Conservation (phyloP, 1,140 invertebrate species). For the Lordiphosa collinella region DNA sequence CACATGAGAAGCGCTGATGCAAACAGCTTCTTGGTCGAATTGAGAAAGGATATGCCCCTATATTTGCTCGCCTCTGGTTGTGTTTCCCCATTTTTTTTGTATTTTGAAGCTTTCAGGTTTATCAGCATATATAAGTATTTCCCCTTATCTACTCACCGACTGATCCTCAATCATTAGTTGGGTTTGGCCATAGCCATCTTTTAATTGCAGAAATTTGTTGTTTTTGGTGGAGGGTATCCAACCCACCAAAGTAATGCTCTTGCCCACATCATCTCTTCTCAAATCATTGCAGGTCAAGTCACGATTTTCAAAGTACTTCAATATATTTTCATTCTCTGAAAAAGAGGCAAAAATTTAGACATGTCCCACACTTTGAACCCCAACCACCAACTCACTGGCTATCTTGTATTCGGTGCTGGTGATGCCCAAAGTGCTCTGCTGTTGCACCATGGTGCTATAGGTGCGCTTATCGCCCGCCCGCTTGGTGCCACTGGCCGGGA, state of each 20-base stretch:
- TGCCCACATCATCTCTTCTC: constrained; percentile 82
- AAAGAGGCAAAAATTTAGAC: neutral
- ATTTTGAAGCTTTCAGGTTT: no score
- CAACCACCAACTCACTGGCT: constrained; percentile 55
- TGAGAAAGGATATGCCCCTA: no score
- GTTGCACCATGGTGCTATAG: constrained; percentile 66
- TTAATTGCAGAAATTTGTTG: constrained; percentile 85
- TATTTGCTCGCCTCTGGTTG: no score
- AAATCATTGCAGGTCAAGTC: constrained; percentile 88
- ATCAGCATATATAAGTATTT: no score
- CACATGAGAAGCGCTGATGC: no score
- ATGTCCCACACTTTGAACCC: neutral
- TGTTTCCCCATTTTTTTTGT: no score
- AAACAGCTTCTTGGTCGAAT: no score
- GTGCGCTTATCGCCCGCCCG: constrained; percentile 64
- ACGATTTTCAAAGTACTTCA: constrained; percentile 81
- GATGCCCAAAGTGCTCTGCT: constrained; percentile 64
- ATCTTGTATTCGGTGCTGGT: constrained; percentile 79
- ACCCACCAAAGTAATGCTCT: constrained; percentile 85
- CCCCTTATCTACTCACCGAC: no score
- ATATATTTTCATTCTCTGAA: constrained; percentile 74
- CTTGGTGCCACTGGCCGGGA: constrained; percentile 54
- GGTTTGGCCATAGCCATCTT: constrained; percentile 88
- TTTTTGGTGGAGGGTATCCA: constrained; percentile 86
- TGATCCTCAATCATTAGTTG: constrained; percentile 84